Conservation (phyloP, 2,888 invertebrate genomes). For the Diadegma fenestrale region DNA sequence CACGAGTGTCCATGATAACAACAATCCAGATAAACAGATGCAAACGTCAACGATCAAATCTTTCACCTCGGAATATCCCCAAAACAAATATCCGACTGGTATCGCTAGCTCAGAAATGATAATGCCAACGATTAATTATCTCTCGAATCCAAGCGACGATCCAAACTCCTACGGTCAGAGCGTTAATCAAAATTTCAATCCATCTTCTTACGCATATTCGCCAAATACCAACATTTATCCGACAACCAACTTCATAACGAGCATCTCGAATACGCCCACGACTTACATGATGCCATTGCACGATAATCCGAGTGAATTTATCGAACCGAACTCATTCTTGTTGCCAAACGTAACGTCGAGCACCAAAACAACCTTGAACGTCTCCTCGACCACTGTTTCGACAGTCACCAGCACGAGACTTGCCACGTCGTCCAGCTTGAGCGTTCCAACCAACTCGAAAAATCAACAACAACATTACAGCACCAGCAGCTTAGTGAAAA, state of each 20-base stretch:
- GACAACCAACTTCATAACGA: constrained; percentile 82
- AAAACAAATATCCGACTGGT: constrained; percentile 81
- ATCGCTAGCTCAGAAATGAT: constrained; percentile 77
- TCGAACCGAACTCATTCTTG: constrained; percentile 81
- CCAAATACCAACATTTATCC: constrained; percentile 83
- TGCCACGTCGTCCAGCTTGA: constrained; percentile 56
- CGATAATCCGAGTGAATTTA: constrained; percentile 80
- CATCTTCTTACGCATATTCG: constrained; percentile 80
- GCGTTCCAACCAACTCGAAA: constrained; percentile 70
- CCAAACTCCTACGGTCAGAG: constrained; percentile 81
- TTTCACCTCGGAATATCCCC: constrained; percentile 80
- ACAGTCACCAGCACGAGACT: constrained; percentile 69
- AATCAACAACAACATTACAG: constrained; percentile 76
- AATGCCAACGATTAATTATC: constrained; percentile 82
- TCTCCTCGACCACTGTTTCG: constrained; percentile 61
- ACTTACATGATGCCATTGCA: constrained; percentile 83
- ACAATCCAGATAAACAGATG: constrained; percentile 79
- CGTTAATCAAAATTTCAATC: constrained; percentile 83
- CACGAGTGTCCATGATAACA: constrained; percentile 77
- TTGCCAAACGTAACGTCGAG: constrained; percentile 79
- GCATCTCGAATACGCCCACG: constrained; percentile 82
- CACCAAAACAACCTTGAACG: constrained; percentile 72
- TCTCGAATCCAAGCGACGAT: constrained; percentile 80
- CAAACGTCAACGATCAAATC: constrained; percentile 77
- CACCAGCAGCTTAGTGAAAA: constrained; percentile 73